Conservation (phyloP, 2,797 vertebrate genomes). For the Aldrovandia affinis region DNA sequence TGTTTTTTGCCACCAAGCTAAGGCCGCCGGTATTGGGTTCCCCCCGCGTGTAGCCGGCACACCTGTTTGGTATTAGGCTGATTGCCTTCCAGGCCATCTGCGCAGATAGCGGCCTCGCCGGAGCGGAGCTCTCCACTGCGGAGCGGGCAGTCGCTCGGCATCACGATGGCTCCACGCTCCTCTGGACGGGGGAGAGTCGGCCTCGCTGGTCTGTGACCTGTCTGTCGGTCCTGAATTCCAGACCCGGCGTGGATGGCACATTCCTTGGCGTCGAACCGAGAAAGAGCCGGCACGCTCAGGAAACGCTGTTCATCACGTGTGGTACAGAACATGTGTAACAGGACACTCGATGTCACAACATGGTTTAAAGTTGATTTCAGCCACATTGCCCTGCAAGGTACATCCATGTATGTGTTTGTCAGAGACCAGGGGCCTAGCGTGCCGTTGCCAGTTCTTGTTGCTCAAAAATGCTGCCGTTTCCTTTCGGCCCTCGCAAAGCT, state of each 20-base stretch:
- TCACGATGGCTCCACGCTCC: background rate
- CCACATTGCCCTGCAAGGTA: background rate
- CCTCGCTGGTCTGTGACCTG: background rate
- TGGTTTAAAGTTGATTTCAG: background rate
- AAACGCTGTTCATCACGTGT: background rate
- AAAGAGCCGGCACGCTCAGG: background rate
- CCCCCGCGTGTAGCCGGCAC: slow-evolving; percentile 41
- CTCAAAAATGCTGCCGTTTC: background rate
- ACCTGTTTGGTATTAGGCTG: slow-evolving; percentile 61
- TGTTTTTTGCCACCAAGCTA: slow-evolving; percentile 34
- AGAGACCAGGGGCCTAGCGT: background rate
- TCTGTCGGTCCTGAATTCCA: background rate
- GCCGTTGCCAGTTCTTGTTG: background rate
- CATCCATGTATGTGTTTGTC: background rate
- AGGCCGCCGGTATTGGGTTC: background rate
- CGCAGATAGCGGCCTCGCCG: slow-evolving; percentile 21
- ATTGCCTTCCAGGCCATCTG: slow-evolving; percentile 54
- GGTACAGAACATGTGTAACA: background rate
- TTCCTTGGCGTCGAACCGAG: background rate
- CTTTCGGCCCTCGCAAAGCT: background rate
- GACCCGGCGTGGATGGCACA: background rate
- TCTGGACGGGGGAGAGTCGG: background rate
- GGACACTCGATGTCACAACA: background rate
- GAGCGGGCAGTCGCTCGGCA: background rate
- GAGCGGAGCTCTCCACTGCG: background rate